A percentile compares a stretch with the other conserved stretches of the same genome.
Evolutionary conservation across 2,888 invertebrate genomes (phyloP).

Genomic region (Gastracanthus pulcherrimus): DNA sequence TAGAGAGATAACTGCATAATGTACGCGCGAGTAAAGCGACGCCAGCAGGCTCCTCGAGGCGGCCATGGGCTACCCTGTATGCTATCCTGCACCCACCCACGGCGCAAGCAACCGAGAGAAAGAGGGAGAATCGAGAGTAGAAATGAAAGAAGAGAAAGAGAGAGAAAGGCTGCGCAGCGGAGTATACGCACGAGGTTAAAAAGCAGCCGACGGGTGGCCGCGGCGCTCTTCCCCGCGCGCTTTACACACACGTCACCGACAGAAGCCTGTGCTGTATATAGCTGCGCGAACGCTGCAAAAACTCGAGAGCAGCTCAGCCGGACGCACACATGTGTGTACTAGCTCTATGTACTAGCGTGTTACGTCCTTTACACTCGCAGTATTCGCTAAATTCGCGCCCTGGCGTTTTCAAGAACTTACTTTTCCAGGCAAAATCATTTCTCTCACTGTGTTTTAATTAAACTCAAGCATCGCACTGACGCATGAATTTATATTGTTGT

Average conservation of each 20-base stretch:
- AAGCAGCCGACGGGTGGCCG: slow-evolving; percentile 1
- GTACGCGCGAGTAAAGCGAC: slow-evolving; percentile 1
- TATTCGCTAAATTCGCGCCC: not conserved
- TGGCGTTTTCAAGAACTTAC: not conserved
- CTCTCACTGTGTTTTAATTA: slow-evolving; percentile 11
- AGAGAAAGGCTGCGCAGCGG: not conserved
- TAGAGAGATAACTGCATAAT: slow-evolving; percentile 29
- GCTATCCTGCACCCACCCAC: not conserved
- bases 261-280: not conserved
- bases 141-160: too few species aligned
- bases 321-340: not conserved
- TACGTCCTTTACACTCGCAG: not conserved
- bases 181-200: slow-evolving; percentile 10
- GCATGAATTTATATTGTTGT: too few species aligned
- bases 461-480: not conserved
- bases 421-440: not conserved
- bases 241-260: slow-evolving; percentile 31
- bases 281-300: slow-evolving; percentile 7
- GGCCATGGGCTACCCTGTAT: not conserved
- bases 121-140: not conserved
- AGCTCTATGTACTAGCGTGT: not conserved
- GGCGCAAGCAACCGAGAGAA: not conserved
- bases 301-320: not conserved
- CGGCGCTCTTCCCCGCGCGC: not conserved
- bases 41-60: not conserved